phyloP scores from a whole-genome alignment of 2,797 vertebrate species.

The Heliangelus exortis region DNA sequence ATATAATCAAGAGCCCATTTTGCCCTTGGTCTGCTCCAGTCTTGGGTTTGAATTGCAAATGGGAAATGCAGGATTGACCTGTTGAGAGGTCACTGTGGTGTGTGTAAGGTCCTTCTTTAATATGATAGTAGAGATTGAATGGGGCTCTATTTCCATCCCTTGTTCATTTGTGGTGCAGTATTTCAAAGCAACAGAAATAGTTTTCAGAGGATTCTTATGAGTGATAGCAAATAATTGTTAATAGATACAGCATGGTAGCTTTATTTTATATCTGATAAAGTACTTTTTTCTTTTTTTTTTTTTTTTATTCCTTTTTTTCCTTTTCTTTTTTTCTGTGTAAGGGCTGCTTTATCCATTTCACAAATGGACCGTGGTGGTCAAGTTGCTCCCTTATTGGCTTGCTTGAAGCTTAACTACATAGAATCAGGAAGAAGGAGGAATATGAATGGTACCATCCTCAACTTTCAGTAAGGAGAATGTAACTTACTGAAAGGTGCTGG shows the following conservation, averaged over 20 bases:
- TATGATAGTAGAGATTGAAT: conserved; percentile 75
- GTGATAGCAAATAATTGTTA: conserved; percentile 79
- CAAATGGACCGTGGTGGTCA: conserved; percentile 59
- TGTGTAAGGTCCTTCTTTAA: conserved; percentile 81
- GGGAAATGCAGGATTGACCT: conserved; percentile 76
- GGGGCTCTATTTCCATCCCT: conserved; percentile 75
- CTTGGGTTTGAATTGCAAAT: conserved; percentile 85
- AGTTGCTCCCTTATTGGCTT: conserved; percentile 52
- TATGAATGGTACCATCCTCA: conserved; percentile 37
- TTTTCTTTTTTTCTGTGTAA: neutral
- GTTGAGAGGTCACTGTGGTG: conserved; percentile 76
- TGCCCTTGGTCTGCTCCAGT: conserved; percentile 77
- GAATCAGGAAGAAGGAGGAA: conserved; percentile 69
- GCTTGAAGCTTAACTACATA: conserved; percentile 76
- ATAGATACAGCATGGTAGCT: conserved; percentile 65
- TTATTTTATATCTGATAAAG: conserved; percentile 65
- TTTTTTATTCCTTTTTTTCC: neutral
- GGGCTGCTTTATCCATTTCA: conserved; percentile 63
- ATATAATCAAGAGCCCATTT: conserved; percentile 82
- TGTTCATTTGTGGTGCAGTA: conserved; percentile 78
- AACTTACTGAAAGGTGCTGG: neutral
- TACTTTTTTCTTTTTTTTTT: neutral
- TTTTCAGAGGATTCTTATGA: conserved; percentile 74
- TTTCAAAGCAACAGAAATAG: conserved; percentile 79
- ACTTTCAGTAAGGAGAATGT: conserved; percentile 46